phyloP scores from a whole-genome alignment of 2,113 vertebrate species.

The Neofelis nebulosa region DNA sequence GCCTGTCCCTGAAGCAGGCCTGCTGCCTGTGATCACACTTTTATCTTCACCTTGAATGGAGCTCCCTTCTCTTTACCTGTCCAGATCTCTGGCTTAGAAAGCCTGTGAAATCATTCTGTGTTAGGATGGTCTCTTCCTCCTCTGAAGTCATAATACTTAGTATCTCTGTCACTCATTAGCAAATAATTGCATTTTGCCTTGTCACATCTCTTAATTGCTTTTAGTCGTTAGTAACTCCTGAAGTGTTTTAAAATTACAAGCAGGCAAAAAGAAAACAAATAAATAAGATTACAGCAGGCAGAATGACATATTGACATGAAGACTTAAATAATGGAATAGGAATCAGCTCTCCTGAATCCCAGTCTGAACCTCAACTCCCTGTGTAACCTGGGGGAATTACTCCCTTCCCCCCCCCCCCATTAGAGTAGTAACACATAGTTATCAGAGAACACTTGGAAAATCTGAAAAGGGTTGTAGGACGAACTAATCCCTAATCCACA shows the following conservation, averaged over 20 bases:
- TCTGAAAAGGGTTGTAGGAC: background rate
- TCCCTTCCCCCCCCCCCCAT: background rate
- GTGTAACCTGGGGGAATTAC: background rate
- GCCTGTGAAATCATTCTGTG: background rate
- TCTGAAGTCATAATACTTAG: background rate
- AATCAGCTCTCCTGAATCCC: background rate
- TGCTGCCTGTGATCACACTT: background rate
- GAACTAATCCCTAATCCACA: background rate
- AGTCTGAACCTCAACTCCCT: background rate
- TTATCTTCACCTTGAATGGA: background rate
- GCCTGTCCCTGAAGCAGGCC: no score
- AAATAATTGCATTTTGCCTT: background rate
- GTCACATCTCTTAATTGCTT: background rate
- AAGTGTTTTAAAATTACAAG: background rate
- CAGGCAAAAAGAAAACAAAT: background rate
- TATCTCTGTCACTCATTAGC: background rate
- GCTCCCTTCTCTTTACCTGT: background rate
- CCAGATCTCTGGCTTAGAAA: background rate
- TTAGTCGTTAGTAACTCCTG: background rate
- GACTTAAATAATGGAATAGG: background rate
- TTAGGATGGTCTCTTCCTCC: background rate
- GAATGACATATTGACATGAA: background rate
- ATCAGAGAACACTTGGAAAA: background rate
- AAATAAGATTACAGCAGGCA: background rate
- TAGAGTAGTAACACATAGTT: background rate